phyloP scores from a whole-genome alignment of 1,140 invertebrate genomes.

The Neotoxoptera formosana region DNA sequence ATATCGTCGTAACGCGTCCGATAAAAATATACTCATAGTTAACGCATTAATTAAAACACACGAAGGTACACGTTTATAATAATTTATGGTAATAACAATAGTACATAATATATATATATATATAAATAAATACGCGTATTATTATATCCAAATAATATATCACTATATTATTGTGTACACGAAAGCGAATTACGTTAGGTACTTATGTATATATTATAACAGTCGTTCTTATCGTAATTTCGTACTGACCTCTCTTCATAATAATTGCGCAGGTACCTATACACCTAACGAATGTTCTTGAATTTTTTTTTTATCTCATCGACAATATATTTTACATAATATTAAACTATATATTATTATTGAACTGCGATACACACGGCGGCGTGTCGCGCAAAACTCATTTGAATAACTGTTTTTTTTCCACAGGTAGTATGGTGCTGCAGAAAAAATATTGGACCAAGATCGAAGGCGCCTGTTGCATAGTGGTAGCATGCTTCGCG shows the following conservation, averaged over 20 bases:
- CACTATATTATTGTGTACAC: too few relatives aligned
- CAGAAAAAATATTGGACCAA: slow-evolving; percentile 26
- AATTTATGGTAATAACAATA: background rate
- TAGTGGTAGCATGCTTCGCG: background rate
- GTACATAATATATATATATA: background rate
- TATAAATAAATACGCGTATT: background rate
- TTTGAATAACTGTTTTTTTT: background rate
- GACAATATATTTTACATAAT: background rate
- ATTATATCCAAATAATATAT: background rate
- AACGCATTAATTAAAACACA: background rate
- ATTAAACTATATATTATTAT: background rate
- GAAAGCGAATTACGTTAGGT: background rate
- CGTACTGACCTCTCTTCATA: slow-evolving; percentile 15
- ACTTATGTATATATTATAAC: too few relatives aligned
- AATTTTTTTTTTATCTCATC: background rate
- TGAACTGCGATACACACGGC: background rate
- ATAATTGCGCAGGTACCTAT: background rate
- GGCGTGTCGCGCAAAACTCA: background rate
- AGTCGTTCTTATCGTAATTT: slow-evolving; percentile 31
- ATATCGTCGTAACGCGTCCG: background rate
- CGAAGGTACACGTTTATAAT: background rate
- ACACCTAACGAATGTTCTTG: background rate
- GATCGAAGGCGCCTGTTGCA: slow-evolving; percentile 8
- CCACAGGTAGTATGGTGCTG: slow-evolving; percentile 28
- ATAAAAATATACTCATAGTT: background rate